Evolutionary conservation across 1,140 invertebrate species (phyloP).

Genomic region (Brachionus koreanus): DNA sequence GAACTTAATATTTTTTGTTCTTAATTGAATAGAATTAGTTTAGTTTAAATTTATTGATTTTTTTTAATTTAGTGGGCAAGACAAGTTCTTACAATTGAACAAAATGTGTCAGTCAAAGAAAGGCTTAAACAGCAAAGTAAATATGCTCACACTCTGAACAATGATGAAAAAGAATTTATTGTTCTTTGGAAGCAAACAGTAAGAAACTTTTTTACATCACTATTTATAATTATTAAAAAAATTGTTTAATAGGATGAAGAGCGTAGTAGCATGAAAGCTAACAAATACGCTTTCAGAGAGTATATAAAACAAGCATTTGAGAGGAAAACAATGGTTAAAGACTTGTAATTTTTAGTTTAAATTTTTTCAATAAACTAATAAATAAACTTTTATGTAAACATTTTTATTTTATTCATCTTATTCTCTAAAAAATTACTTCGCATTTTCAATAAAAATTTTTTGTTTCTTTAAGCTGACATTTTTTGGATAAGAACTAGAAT

Average conservation of each 20-base stretch:
- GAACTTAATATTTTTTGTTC: too few species aligned
- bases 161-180: slow-evolving; percentile 12
- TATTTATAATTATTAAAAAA: background rate
- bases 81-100: slow-evolving; percentile 90
- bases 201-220: background rate
- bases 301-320: background rate
- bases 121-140: slow-evolving; percentile 75
- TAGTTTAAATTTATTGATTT: too few species aligned
- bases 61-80: slow-evolving; percentile 82
- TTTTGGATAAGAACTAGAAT: background rate
- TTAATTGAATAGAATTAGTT: too few species aligned
- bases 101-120: slow-evolving; percentile 82
- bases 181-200: slow-evolving; percentile 38
- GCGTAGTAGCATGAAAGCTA: background rate
- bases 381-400: background rate
- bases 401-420: background rate
- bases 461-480: background rate
- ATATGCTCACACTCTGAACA: slow-evolving; percentile 74
- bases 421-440: background rate
- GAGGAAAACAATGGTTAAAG: background rate
- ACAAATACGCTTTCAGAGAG: background rate
- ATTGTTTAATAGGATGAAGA: slow-evolving; percentile 11
- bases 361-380: background rate
- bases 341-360: background rate
- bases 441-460: background rate